Percentiles rank a stretch among this genome's conserved stretches.
These are phyloP conservation scores for Pantherophis vulpinus DNA, from an alignment of 2,797 vertebrate species.

Conservation along the genomic window DNA sequence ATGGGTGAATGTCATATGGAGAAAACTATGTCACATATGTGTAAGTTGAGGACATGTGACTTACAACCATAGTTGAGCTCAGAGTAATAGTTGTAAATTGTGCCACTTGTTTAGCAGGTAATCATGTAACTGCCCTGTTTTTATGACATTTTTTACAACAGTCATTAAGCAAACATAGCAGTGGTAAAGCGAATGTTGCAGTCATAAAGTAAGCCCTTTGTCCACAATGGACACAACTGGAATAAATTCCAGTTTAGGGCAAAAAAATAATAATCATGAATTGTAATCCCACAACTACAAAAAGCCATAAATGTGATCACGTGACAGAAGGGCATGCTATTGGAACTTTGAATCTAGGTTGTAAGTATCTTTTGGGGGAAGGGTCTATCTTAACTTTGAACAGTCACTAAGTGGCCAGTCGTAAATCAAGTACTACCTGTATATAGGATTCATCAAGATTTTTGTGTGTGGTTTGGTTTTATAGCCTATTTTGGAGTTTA, in stretches of 20 bases:
- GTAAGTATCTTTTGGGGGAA: background rate
- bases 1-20: background rate
- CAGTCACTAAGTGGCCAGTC: background rate
- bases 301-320: background rate
- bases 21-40: background rate
- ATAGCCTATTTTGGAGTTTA: background rate
- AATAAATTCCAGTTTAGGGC: too few relatives aligned
- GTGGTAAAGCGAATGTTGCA: background rate
- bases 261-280: too few relatives aligned
- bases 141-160: background rate
- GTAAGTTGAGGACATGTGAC: background rate
- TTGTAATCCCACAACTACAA: background rate
- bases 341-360: background rate
- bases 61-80: background rate
- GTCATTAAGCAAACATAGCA: background rate
- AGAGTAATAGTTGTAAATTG: background rate
- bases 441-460: background rate
- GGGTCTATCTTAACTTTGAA: too few relatives aligned
- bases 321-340: background rate
- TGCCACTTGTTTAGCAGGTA: background rate
- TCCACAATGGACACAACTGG: background rate
- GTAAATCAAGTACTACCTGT: background rate
- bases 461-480: background rate
- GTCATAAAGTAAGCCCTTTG: background rate
- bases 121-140: background rate